A percentile compares a stretch with the other conserved stretches of the same genome.
These are phyloP conservation scores for Gymnothorax reevesii DNA, from an alignment of 2,797 vertebrate genomes.

Conservation along the genomic window DNA sequence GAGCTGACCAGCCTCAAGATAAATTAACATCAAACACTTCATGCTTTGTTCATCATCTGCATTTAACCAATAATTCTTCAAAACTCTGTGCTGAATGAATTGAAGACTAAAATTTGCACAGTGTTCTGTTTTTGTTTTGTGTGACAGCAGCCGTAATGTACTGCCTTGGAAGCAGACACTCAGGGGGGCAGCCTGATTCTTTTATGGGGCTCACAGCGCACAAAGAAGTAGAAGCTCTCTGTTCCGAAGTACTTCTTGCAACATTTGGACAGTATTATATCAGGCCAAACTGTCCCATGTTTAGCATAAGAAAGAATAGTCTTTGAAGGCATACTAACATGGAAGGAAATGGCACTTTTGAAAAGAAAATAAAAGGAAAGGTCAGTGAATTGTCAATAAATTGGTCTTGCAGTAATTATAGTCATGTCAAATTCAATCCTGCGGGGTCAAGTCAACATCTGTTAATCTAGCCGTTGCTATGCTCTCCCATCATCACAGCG, in stretches of 20 bases:
- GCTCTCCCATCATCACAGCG: conserved; percentile 45
- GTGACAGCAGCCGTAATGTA: neutral
- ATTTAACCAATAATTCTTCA: neutral
- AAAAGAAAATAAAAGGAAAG: neutral
- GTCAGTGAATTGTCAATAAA: neutral
- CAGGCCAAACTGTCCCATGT: neutral
- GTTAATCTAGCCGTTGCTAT: neutral
- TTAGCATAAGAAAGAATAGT: neutral
- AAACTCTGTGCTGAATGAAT: neutral
- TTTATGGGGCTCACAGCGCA: neutral
- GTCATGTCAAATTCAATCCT: neutral
- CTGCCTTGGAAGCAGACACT: neutral
- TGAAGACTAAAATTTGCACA: neutral
- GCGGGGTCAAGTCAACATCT: neutral
- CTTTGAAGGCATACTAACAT: neutral
- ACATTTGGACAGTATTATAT: neutral
- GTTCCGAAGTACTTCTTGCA: neutral
- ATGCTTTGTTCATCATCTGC: neutral
- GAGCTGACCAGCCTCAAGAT: neutral
- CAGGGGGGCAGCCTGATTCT: neutral
- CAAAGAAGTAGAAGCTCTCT: neutral
- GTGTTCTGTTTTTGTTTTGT: neutral
- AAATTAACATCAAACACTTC: neutral
- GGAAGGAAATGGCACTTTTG: no score
- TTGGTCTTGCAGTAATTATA: neutral